Conservation (phyloP, 2,888 invertebrate species). For the Cataglyphis altisquamis region DNA sequence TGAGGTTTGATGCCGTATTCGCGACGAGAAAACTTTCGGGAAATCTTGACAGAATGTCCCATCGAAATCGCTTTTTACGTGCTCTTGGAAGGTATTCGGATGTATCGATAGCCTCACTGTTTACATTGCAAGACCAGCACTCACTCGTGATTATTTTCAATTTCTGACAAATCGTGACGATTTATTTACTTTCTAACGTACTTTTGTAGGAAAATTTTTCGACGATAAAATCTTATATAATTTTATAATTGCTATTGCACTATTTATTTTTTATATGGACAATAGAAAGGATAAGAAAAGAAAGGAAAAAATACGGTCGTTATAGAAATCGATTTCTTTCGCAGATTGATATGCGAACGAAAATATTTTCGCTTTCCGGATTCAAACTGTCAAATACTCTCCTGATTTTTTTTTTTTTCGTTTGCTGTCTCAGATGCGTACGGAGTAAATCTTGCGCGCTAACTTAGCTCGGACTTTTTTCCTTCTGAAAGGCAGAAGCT, state of each 20-base stretch:
- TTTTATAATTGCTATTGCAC: background rate
- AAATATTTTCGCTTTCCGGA: constrained; percentile 40
- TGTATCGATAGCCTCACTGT: background rate
- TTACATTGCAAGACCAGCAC: background rate
- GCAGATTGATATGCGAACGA: background rate
- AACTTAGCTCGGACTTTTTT: constrained; percentile 26
- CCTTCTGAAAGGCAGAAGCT: constrained; percentile 19
- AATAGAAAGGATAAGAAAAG: background rate
- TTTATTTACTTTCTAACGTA: background rate
- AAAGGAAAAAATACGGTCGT: background rate
- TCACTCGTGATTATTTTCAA: background rate
- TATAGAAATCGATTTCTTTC: constrained; percentile 16
- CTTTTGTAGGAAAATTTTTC: background rate
- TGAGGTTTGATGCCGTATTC: constrained; percentile 37
- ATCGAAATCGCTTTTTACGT: constrained; percentile 50
- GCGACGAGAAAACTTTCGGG: constrained; percentile 57
- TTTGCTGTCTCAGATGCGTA: constrained; percentile 27
- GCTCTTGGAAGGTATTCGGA: background rate
- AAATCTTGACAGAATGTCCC: constrained; percentile 62
- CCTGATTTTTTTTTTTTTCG: constrained; percentile 15
- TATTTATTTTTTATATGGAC: background rate
- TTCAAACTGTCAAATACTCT: constrained; percentile 37
- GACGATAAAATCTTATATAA: background rate
- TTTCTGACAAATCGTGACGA: background rate
- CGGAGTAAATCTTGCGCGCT: constrained; percentile 44